Conservation (phyloP, 2,113 vertebrate genomes). For the Ptyas mucosa region DNA sequence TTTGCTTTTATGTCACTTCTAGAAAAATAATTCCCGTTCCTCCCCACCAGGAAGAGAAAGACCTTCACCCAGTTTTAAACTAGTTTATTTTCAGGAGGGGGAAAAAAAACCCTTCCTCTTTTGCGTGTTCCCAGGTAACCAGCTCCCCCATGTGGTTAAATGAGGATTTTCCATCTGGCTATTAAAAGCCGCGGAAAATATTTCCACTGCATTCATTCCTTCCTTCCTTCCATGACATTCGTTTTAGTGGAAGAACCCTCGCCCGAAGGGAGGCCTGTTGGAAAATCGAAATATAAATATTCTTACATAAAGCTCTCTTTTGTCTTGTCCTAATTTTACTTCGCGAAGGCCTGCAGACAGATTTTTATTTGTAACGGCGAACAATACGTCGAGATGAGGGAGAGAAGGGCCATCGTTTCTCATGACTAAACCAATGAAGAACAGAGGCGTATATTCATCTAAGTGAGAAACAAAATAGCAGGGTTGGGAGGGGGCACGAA, state of each 20-base stretch:
- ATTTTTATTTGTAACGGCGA: not conserved
- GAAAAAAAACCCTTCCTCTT: accelerated
- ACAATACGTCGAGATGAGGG: too few species aligned
- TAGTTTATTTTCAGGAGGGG: accelerated
- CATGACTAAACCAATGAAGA: accelerated
- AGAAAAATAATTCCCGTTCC: not conserved
- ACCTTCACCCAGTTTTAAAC: accelerated
- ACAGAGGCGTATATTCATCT: not conserved
- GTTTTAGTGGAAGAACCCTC: accelerated
- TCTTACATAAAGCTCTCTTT: not conserved
- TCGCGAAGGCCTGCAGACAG: not conserved
- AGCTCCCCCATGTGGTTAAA: slow-evolving; percentile 68
- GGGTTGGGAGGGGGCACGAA: too few species aligned
- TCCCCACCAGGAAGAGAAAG: not conserved
- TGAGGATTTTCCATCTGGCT: accelerated
- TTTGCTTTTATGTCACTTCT: not conserved
- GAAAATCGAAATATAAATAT: accelerated
- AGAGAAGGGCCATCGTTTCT: accelerated
- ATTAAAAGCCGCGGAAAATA: not conserved
- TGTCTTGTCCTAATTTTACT: not conserved
- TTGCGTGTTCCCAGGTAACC: slow-evolving; percentile 36
- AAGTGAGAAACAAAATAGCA: not conserved
- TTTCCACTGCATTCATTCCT: not conserved
- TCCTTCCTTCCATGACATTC: accelerated
- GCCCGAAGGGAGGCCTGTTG: accelerated